A percentile compares a stretch with the other conserved stretches of the same genome.
phyloP scores from a whole-genome alignment of 1,140 invertebrate genomes.

The Tigriopus japonicus region DNA sequence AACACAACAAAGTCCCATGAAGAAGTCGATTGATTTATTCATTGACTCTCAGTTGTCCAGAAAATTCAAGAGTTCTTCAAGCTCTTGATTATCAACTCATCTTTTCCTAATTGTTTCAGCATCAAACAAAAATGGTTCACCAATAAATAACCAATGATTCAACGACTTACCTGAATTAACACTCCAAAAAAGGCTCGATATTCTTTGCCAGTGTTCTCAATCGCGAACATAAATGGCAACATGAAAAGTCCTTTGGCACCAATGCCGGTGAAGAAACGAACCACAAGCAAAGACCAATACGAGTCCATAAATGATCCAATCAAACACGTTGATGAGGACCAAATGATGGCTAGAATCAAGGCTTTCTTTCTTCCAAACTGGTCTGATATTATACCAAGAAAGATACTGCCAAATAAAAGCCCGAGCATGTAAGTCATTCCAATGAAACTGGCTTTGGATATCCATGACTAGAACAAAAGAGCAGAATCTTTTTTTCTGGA shows the following conservation, averaged over 20 bases:
- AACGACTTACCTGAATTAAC: neutral
- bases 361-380: neutral
- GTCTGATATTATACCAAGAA: slow-evolving; percentile 12
- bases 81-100: too few relatives aligned
- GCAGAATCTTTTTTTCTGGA: too few relatives aligned
- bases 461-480: too few relatives aligned
- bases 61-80: too few relatives aligned
- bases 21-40: too few relatives aligned
- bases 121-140: too few relatives aligned
- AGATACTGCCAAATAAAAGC: slow-evolving; percentile 10
- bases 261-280: neutral
- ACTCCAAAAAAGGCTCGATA: slow-evolving; percentile 2
- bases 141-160: too few relatives aligned
- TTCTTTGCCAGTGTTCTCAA: neutral
- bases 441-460: too few relatives aligned
- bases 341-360: neutral
- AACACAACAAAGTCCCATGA: too few relatives aligned
- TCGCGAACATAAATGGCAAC: neutral
- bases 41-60: too few relatives aligned
- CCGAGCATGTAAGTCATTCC: slow-evolving; percentile 11
- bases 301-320: neutral
- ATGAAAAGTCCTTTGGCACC: slow-evolving; percentile 10
- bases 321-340: neutral
- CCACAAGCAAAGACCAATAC: slow-evolving; percentile 4
- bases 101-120: too few relatives aligned